Evolutionary conservation across 2,113 vertebrate species (phyloP), one percentile per base, ranked within the genome.

Genomic region (Melanotaenia duboulayi): DNA sequence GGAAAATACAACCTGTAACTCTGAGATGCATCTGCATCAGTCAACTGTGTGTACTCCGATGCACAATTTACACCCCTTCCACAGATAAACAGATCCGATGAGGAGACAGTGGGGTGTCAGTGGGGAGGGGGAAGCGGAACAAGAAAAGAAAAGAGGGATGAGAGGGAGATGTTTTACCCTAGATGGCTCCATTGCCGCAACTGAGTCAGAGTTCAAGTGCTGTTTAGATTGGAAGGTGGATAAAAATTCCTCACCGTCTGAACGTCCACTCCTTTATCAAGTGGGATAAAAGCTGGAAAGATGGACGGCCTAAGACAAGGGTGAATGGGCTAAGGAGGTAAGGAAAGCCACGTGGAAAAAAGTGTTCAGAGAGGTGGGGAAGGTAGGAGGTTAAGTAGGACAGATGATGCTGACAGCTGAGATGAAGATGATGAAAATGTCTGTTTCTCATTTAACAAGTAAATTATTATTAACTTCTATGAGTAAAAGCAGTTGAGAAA

Each of bases 51-150:
- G 75, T 87, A 84, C 73, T 49, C 70, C 6, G 22, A 70, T 64
- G 82, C 71, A 82, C 28, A 84, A 76, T 90, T 93, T 92, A 91
- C 83, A 85, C 82, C 90, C 89, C 46, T 74, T 57, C 24, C 51
- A 85, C 89, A 63, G 62, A 88, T 92, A 93, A 94, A 93, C 90
- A 91, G 75, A 84, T 80, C 79, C 49, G 86, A 73, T 61, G 4
- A 63, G 58, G 71, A 81, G 75, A 76, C 62, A n/a, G 49, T 19
- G 22, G 65, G 46, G 66, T 59, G 62, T 25, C 8, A 61, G 54
- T 46, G 64, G 52, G 69, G 44, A 50, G 23, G 46, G 28, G 25
- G 60, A 40, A 13, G 25, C 28, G 13, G 68, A 69, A 20, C 56
- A 59, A 44, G 28, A 57, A 42, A 40, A 37, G 64, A 61, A 65